Base-by-base conservation (phyloP, 2,113 vertebrate species). In the Ceuthmochares aereus region DNA sequence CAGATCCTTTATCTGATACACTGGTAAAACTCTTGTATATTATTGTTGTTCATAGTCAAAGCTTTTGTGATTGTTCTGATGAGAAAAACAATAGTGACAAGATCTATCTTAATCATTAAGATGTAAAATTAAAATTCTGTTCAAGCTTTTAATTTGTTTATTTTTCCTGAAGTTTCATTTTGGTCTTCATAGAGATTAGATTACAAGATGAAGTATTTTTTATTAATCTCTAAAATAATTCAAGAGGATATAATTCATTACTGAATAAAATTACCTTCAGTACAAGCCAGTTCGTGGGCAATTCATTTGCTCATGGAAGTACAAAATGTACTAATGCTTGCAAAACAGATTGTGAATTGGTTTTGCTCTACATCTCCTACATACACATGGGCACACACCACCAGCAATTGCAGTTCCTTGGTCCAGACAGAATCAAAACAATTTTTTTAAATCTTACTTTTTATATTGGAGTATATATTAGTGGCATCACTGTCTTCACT, bases 1-100 rank as follows among this genome's bases (percentile, higher is more conserved):
- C 87, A 87, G 81, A 93, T 96, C 49, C 87, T 87, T 64, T 89
- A 11, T 68, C 81, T 67, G 90, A 89, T 94, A 95, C 12, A 62
- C 7, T 1, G 5, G 9, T 18, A 83, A 52, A 96, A 96, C 29
- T 87, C 9, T 86, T 90, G 69, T 76, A 77, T 73, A 70, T 69
- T 95, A 94, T 90, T 90, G 9, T 72, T 92, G n/a, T 60, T 88
- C 59, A 52, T 11, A 69, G 47, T 75, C 56, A 91, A 58, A 92
- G 42, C 4, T 94, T 74, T 77, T 4, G 3, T 80, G 43, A 89
- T 47, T 3, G 42, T 83, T 92, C 88, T 92, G 66, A 78, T 94
- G 58, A 86, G 72, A 77, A 72, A 87, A 95, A 90, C 20, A 75
- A 21, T 34, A 84, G 14, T 29, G 14, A 74, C 19, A 4, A 80